Evolutionary conservation across 2,113 vertebrate species (phyloP), one percentile per base, ranked within the genome.

Genomic region (Nothobranchius furzeri): DNA sequence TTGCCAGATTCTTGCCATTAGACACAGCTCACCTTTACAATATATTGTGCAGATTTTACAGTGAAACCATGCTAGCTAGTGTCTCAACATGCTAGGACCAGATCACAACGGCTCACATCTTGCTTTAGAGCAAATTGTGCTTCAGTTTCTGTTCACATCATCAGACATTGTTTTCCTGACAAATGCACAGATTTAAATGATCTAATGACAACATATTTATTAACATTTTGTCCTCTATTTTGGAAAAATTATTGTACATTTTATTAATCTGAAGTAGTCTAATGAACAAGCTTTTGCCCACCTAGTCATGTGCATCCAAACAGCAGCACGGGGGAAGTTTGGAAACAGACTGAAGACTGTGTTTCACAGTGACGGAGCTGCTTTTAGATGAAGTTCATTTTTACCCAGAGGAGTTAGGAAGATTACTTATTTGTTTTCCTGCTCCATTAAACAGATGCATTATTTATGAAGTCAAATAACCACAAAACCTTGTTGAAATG

Each of bases 401-500:
- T 82, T 60, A 83, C 81, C 88, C 90, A 85, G 62, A 80, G 73
- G 78, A 80, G 75, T 81, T 60, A 64, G 76, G 81, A 57, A 83
- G 83, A 87, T 91, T 90, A 81, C 81, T 83, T 91, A 88, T 91
- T 93, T 92, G 89, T 90, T 86, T 89, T 86, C 79, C 73, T 86
- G 88, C 89, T 87, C 87, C 87, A 89, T 91, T 91, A 91, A 91
- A 85, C 64, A 64, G 58, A 90, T 92, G 88, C 87, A 92, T 92
- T 91, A 92, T 92, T 91, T 89, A 92, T 92, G 85, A 88, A 79
- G 85, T 58, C 66, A 83, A 88, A 85, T 84, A 88, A 81, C 79
- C 82, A 71, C 79, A 87, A 75, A 85, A 82, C 66, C 84, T 76
- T 82, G 81, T 84, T 88, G 80, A 84, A 90, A 89, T 72, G 81